Conservation (phyloP, 2,888 invertebrate genomes). For the Camptogramma bilineatum region DNA sequence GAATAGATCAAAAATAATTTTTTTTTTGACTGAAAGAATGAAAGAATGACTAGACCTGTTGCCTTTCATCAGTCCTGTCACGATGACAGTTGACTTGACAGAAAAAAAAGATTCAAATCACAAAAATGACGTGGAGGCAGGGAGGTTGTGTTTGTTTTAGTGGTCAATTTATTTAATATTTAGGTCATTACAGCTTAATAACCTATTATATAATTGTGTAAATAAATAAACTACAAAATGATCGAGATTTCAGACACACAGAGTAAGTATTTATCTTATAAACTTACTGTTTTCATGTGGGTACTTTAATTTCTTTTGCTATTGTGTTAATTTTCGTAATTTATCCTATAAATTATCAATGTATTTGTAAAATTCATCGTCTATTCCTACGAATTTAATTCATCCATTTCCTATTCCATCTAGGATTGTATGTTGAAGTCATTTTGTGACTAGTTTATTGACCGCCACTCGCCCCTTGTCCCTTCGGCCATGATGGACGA, state of each 20-base stretch:
- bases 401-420: not conserved
- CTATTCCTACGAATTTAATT: not conserved
- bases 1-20: no score
- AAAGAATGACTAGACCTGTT: no score
- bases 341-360: slow-evolving; percentile 28
- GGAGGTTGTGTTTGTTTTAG: slow-evolving; percentile 69
- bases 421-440: not conserved
- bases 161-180: slow-evolving; percentile 56
- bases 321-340: slow-evolving; percentile 9
- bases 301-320: not conserved
- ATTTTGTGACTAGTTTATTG: not conserved
- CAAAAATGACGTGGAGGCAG: slow-evolving; percentile 77
- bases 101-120: slow-evolving; percentile 9
- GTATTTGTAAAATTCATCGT: not conserved
- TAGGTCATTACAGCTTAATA: slow-evolving; percentile 45
- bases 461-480: not conserved
- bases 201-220: slow-evolving; percentile 33
- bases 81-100: not conserved
- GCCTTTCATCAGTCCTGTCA: not conserved
- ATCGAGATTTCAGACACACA: slow-evolving; percentile 94
- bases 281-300: not conserved
- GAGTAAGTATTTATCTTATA: slow-evolving; percentile 85
- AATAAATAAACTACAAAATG: slow-evolving; percentile 82
- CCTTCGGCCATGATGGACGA: not conserved
- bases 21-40: no score